Base-by-base conservation (phyloP, 2,797 vertebrate genomes). In the Cephalopachus bancanus region DNA sequence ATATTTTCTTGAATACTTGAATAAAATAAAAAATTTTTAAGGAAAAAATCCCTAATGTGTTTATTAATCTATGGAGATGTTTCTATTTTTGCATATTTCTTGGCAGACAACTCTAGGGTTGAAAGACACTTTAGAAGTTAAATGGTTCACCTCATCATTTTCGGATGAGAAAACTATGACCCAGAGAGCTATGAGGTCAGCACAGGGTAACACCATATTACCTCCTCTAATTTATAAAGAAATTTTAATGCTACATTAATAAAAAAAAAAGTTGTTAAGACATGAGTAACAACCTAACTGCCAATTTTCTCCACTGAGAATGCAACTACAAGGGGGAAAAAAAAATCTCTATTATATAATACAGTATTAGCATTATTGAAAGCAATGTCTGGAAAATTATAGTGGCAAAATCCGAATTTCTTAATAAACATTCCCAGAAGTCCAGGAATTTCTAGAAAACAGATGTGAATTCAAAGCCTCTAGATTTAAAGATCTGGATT, bases 51-150 rank as follows among this genome's bases (percentile, higher is more conserved):
- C 75, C 15, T 20, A 84, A 53, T 59, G 81, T 89, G 44, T 26
- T 24, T 91, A 79, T 87, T 94, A 49, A 72, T 9, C 19, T 74
- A 87, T 26, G 78, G 74, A 30, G 24, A 16, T 51, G 17, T 69
- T 93, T 91, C 89, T 60, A 69, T 59, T 81, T 89, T 74, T 84
- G 30, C 62, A 22, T 80, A 64, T 93, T 94, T 93, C 65, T 24
- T 91, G 62, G 33, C 67, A 90, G 69, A 87, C 90, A 94, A 79
- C 12, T 83, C 51, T 80, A 86, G n/a, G 11, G 1, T n/a, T 95
- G 22, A 95, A 96, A 96, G 67, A 80, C 17, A 71, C 11, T 64
- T 79, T 89, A 75, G 71, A 87, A 96, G 87, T 86, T 62, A 92
- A 76, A 37, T 59, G 53, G 51, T 91, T 53, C 51, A 71, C 95